phyloP scores from a whole-genome alignment of 2,888 invertebrate genomes.

The Heterodera filipjevi region DNA sequence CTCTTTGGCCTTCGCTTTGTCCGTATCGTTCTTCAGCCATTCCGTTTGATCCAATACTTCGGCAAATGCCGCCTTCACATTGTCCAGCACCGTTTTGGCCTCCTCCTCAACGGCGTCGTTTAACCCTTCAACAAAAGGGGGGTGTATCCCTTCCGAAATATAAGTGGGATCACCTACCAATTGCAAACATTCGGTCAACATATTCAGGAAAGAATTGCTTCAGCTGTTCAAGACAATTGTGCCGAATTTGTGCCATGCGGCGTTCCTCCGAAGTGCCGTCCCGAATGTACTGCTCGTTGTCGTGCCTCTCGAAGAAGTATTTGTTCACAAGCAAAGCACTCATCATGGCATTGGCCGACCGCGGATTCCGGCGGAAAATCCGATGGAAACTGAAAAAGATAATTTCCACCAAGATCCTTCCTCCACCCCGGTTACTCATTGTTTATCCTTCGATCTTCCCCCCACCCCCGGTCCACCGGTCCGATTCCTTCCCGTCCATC shows the following conservation, averaged over 20 bases:
- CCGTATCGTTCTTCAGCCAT: neutral
- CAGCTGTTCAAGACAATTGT: conserved; percentile 13
- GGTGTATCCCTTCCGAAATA: neutral
- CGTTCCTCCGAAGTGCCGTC: conserved; percentile 8
- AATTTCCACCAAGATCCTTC: no score
- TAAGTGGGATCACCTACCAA: neutral
- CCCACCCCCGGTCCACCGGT: no score
- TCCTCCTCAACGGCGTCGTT: conserved; percentile 17
- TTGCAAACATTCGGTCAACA: conserved; percentile 13
- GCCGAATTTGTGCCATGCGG: neutral
- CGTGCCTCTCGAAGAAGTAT: conserved; percentile 1
- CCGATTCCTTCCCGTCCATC: neutral
- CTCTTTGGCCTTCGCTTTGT: conserved; percentile 10
- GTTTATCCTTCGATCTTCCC: no score
- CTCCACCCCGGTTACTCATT: no score
- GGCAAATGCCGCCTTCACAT: conserved; percentile 8
- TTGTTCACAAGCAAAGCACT: neutral
- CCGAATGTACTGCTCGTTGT: neutral
- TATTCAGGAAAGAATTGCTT: conserved; percentile 10
- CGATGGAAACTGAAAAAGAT: neutral
- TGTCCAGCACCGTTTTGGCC: conserved; percentile 13
- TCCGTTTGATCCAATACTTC: neutral
- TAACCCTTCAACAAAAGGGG: neutral
- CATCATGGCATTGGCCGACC: conserved; percentile 11
- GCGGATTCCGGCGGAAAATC: neutral